Evolutionary conservation across 2,888 invertebrate genomes (phyloP).

Genomic region (Phasia obesa): DNA sequence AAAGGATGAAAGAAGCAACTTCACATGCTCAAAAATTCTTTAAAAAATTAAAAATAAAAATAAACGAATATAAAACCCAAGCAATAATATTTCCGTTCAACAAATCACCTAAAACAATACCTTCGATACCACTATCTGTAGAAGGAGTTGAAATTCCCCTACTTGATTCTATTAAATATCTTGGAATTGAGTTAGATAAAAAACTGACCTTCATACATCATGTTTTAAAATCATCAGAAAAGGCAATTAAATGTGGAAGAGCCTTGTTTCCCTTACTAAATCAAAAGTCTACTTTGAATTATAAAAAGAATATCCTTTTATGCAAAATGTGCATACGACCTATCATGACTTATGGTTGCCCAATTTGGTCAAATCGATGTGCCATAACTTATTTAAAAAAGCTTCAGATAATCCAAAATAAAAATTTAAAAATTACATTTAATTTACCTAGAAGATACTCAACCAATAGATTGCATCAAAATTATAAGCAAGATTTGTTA

Average conservation of each 20-base stretch:
- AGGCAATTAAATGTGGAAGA: not conserved
- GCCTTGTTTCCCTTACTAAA: not conserved
- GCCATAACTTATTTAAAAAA: not conserved
- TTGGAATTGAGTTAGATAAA: too few relatives aligned
- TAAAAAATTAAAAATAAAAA: not conserved
- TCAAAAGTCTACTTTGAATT: not conserved
- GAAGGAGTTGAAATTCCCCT: not conserved
- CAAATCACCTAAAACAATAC: not conserved
- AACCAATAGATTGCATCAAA: not conserved
- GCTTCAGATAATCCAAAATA: not conserved
- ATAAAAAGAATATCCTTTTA: not conserved
- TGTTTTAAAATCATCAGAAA: not conserved
- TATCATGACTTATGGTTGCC: not conserved
- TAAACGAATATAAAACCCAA: not conserved
- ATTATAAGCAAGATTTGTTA: not conserved
- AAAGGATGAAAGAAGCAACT: conserved; percentile 1
- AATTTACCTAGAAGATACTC: not conserved
- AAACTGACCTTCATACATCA: too few relatives aligned
- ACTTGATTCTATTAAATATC: not conserved
- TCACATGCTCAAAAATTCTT: not conserved
- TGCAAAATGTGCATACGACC: not conserved
- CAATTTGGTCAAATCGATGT: not conserved
- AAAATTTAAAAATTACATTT: not conserved
- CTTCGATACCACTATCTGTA: not conserved
- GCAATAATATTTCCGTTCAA: not conserved